phyloP scores from a whole-genome alignment of 2,797 vertebrate genomes.

The Oryzias sinensis region DNA sequence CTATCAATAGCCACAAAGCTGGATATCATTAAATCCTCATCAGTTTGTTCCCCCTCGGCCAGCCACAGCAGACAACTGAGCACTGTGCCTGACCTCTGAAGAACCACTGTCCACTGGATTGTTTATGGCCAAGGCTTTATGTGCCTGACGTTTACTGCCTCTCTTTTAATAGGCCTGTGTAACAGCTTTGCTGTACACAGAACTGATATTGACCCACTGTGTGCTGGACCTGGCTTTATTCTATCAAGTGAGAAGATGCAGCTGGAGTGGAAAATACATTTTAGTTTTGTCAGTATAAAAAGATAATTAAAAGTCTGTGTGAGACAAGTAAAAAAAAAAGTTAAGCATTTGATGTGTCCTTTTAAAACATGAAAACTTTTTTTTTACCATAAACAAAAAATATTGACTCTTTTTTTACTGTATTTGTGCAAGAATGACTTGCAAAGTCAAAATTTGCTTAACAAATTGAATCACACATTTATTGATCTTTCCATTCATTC shows the following conservation, averaged over 20 bases:
- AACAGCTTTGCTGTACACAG: conserved; percentile 57
- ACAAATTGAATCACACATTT: no score
- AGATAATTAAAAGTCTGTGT: not conserved
- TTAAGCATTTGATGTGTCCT: not conserved
- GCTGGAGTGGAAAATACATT: conserved; percentile 36
- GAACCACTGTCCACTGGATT: conserved; percentile 70
- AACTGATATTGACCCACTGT: conserved; percentile 59
- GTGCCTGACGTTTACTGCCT: conserved; percentile 64
- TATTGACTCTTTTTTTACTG: no score
- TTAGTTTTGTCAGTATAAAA: conserved; percentile 42
- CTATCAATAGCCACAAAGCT: conserved; percentile 81
- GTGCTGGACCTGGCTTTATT: conserved; percentile 48
- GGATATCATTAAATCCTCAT: conserved; percentile 85
- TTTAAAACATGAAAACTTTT: no score
- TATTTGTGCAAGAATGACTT: no score
- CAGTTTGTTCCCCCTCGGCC: conserved; percentile 71
- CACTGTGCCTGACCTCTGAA: conserved; percentile 74
- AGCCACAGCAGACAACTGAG: conserved; percentile 66
- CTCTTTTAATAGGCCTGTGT: conserved; percentile 63
- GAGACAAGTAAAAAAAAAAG: conserved; percentile 21
- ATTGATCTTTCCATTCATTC: no score
- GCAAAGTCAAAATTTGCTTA: no score
- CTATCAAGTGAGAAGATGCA: conserved; percentile 46
- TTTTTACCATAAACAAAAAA: no score
- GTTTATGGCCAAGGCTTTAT: conserved; percentile 63